Evolutionary conservation across 2,113 vertebrate species (phyloP).

Genomic region (Trematomus loennbergii): DNA sequence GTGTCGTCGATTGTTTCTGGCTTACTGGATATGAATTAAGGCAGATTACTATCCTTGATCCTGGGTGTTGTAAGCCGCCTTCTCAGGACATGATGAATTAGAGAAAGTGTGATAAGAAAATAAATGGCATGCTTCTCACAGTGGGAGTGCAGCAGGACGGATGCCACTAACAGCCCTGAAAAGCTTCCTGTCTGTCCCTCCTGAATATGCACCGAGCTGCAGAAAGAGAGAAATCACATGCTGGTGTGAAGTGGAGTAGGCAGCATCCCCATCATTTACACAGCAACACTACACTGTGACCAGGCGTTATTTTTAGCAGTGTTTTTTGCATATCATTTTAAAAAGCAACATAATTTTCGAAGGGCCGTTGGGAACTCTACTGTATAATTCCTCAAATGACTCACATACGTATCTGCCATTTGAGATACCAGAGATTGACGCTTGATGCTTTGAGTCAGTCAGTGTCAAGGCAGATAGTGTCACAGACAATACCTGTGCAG

Average conservation of each 20-base stretch:
- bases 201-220: constrained; percentile 11
- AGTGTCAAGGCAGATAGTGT: constrained; percentile 31
- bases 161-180: constrained; percentile 54
- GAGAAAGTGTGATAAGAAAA: constrained; percentile 56
- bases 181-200: constrained; percentile 38
- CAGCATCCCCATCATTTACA: constrained; percentile 37
- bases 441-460: constrained; percentile 48
- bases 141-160: constrained; percentile 35
- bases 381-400: constrained; percentile 51
- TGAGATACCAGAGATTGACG: constrained; percentile 36
- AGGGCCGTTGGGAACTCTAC: constrained; percentile 27
- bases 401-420: constrained; percentile 62
- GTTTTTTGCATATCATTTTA: constrained; percentile 26
- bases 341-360: constrained; percentile 33
- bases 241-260: constrained; percentile 42
- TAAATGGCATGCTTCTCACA: constrained; percentile 64
- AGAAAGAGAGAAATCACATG: constrained; percentile 38
- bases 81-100: constrained; percentile 50
- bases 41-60: constrained; percentile 34
- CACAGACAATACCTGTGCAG: constrained; percentile 51
- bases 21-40: constrained; percentile 58
- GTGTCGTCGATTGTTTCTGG: constrained; percentile 22
- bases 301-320: constrained; percentile 56
- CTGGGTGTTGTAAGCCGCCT: constrained; percentile 50
- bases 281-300: constrained; percentile 42